Evolutionary conservation across 2,888 invertebrate species (phyloP), one percentile per base, ranked within the genome.

Genomic region (Stenurella melanura): DNA sequence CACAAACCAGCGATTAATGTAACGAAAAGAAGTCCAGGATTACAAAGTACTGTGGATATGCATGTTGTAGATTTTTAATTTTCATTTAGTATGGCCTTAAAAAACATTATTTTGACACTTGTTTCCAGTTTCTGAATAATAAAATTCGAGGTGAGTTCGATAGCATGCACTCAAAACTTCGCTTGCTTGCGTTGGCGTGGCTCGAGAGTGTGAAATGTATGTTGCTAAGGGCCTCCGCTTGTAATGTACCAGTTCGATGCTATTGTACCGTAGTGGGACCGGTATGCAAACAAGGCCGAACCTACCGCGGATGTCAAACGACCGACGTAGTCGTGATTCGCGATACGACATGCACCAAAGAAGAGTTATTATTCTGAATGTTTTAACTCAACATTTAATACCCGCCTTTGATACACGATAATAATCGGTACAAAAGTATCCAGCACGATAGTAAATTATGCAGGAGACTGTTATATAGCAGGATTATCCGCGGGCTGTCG

Each of bases 211-310:
- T 61, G 58, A 54, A 61, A 60, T 30, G 70, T 21, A 73, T 80
- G 81, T 81, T 81, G 81, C 81, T 81, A 81, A 78, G 81, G 80
- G 81, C 81, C 61, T 61, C 69, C 67, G 73, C 67, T 75, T 76
- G 75, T 74, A 75, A 74, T 66, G 73, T 73, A 76, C 50, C 66
- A 61, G 54, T 18, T 73, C 75, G 56, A 75, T 61, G 71, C 77
- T 76, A 80, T 78, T 79, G 74, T 78, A 77, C 76, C 68, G 30
- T 42, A 71, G 42, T 64, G 78, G 76, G 76, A 82, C 82, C 80
- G 80, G 82, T 82, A 82, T 82, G 80, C 80, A 82, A 82, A 81
- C 78, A 81, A 82, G 81, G 74, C 78, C 76, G 77, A 73, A 58
- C 75, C 80, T 78, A 71, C 74, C 74, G 74, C 76, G 74, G 78